Evolutionary conservation across 1,140 invertebrate genomes (phyloP).

Genomic region (Ceratina japonica): DNA sequence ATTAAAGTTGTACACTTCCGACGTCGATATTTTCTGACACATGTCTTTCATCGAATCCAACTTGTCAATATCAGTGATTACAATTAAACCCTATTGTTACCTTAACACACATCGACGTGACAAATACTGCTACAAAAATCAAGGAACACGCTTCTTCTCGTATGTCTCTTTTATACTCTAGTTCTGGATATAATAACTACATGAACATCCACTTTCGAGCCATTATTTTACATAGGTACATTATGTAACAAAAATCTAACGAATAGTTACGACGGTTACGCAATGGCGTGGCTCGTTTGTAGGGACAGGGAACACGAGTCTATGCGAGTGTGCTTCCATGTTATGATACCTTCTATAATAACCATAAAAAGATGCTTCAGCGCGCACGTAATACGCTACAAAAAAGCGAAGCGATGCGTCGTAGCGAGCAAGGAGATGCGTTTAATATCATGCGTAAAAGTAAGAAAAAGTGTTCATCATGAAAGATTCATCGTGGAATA

Average conservation of each 20-base stretch:
- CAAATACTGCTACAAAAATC: no score
- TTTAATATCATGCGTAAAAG: background rate
- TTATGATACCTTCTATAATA: slow-evolving; percentile 3
- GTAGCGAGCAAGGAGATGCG: background rate
- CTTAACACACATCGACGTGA: no score
- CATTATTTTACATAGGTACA: slow-evolving; percentile 22
- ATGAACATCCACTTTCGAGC: slow-evolving; percentile 4
- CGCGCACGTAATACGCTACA: background rate
- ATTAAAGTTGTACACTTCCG: background rate
- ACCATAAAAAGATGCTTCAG: slow-evolving; percentile 29
- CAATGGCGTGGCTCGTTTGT: slow-evolving; percentile 4
- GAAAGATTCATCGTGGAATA: slow-evolving; percentile 3
- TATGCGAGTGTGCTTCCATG: slow-evolving; percentile 20
- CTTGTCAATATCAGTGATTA: no score
- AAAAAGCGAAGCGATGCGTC: slow-evolving; percentile 18
- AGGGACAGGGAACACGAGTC: slow-evolving; percentile 3
- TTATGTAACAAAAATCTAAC: slow-evolving; percentile 20
- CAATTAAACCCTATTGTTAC: no score
- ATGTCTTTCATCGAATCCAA: background rate
- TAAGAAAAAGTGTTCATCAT: background rate
- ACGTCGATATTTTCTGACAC: background rate
- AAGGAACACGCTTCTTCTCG: no score
- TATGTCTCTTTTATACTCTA: no score
- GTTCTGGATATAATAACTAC: background rate
- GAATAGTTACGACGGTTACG: slow-evolving; percentile 16